Percentiles rank a stretch among this genome's conserved stretches.
phyloP scores from a whole-genome alignment of 2,888 invertebrate species.

The Andrena marginata region DNA sequence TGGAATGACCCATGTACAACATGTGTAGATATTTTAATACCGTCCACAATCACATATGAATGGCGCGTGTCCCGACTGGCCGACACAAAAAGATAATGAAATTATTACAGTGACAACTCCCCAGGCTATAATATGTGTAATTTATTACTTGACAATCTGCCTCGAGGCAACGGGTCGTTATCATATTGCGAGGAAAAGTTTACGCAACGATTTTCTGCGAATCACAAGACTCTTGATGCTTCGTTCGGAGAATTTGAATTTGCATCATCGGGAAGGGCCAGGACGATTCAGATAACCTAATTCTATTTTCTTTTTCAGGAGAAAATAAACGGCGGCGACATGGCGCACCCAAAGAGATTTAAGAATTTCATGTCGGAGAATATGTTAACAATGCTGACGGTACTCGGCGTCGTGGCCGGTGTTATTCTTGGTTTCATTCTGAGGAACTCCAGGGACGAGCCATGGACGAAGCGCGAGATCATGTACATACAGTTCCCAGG shows the following conservation, averaged over 20 bases:
- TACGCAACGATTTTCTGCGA: conserved; percentile 27
- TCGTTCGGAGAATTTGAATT: background rate
- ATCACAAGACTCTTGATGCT: background rate
- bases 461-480: conserved; percentile 87
- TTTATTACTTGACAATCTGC: background rate
- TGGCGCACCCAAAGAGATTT: conserved; percentile 77
- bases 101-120: background rate
- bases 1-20: no score
- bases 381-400: conserved; percentile 87
- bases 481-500: conserved; percentile 90
- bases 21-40: conserved; percentile 35
- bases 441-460: conserved; percentile 79
- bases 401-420: conserved; percentile 87
- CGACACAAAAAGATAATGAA: conserved; percentile 41
- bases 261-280: background rate
- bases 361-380: conserved; percentile 83
- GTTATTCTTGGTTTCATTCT: conserved; percentile 86
- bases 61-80: background rate
- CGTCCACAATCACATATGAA: background rate
- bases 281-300: background rate
- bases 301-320: conserved; percentile 26
- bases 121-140: background rate
- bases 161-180: conserved; percentile 7
- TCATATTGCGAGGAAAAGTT: conserved; percentile 17
- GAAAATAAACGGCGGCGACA: conserved; percentile 35